phyloP scores from a whole-genome alignment of 1,140 invertebrate species.

The Acyrthosiphon pisum region DNA sequence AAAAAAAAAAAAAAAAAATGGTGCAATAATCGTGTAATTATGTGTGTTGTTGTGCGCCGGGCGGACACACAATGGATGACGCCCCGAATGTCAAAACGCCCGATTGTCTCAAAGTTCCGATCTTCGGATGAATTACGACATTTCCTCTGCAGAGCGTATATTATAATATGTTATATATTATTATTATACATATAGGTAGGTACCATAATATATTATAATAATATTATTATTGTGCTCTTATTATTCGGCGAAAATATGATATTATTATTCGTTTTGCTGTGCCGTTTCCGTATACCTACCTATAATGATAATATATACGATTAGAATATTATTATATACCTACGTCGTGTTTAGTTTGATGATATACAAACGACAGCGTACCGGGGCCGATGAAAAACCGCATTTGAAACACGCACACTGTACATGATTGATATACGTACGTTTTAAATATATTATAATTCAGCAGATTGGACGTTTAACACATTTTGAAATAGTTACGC shows the following conservation, averaged over 20 bases:
- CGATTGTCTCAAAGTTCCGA: constrained; percentile 47
- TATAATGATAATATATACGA: neutral
- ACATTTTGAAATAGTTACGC: neutral
- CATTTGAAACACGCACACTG: neutral
- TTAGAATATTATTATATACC: too few species aligned
- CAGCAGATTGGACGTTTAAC: neutral
- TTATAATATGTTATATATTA: neutral
- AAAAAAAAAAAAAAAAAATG: constrained; percentile 37
- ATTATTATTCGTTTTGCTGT: neutral
- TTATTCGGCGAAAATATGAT: neutral
- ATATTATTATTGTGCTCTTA: neutral
- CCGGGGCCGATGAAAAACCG: neutral
- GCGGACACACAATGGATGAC: constrained; percentile 45
- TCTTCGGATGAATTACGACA: constrained; percentile 36
- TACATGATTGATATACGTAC: neutral
- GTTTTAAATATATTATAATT: neutral
- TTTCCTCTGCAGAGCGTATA: neutral
- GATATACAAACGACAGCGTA: neutral
- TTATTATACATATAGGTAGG: neutral
- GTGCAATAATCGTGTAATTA: constrained; percentile 58
- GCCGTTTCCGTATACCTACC: neutral
- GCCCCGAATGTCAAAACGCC: constrained; percentile 53
- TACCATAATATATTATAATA: neutral
- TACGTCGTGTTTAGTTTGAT: neutral
- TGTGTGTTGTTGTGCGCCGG: constrained; percentile 23